Evolutionary conservation across 2,797 vertebrate species (phyloP), one percentile per base, ranked within the genome.

Genomic region (Lophotriccus pileatus): DNA sequence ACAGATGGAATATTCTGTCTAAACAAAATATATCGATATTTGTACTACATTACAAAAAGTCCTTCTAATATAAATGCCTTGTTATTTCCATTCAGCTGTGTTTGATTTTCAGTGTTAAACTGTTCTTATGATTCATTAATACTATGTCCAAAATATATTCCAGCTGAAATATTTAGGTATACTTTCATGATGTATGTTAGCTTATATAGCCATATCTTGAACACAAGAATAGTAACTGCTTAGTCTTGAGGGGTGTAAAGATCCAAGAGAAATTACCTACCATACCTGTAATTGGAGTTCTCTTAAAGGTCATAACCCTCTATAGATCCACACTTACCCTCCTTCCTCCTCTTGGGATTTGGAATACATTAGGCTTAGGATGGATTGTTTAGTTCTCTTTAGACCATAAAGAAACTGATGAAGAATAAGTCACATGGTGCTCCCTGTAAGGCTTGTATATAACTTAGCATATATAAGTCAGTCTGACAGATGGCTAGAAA

Each of bases 201-300:
- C 78, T 87, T 93, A 90, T 82, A 70, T 5, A 82, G 34, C 59
- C 30, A 7, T 67, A 79, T 90, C 73, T 82, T 79, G 77, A 79
- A 76, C 70, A 75, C 12, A 9, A 84, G 95, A 93, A 60, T 73
- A 74, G 34, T 39, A 91, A 79, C 72, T 96, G 80, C 86, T 95
- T 95, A 89, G 84, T 87, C 93, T 82, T 3, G 12, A 93, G 52
- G 27, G 24, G 6, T 39, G 67, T 88, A 90, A 90, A 81, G 79
- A 94, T 95, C 69, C 75, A 90, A 96, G 89, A 96, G 90, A 93
- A 95, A 97, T 96, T 94, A 93, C 94, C 76, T 87, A 87, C 89
- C 68, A 72, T 95, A 88, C 84, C 84, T 95, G 87, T 97, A 96
- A 96, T 79, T 95, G 87, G 80, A 96, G 85, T 96, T 95, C 85